A percentile compares a stretch with the other conserved stretches of the same genome.
These are phyloP conservation scores for Tenthredo amoena DNA, from an alignment of 2,888 invertebrate genomes.

Conservation along the genomic window DNA sequence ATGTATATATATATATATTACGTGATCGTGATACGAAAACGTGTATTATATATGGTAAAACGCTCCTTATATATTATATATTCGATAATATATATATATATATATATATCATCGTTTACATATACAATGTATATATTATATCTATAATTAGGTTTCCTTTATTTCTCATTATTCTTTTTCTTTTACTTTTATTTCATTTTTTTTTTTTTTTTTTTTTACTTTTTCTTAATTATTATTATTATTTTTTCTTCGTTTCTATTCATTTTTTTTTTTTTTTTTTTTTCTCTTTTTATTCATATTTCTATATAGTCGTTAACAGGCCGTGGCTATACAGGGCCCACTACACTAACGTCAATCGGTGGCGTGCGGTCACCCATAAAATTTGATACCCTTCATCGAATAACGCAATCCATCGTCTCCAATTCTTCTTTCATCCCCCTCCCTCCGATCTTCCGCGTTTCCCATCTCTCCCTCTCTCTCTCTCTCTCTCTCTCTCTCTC, in stretches of 20 bases:
- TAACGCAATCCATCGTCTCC: slow-evolving; percentile 3
- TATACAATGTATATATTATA: background rate
- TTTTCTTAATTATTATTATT: background rate
- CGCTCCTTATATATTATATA: slow-evolving; percentile 9
- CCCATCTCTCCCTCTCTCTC: background rate
- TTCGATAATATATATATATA: background rate
- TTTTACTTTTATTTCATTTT: background rate
- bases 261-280: background rate
- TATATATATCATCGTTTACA: background rate
- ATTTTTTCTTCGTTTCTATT: background rate
- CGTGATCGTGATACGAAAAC: slow-evolving; percentile 2
- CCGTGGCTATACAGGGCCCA: slow-evolving; percentile 78
- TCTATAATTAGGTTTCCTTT: background rate
- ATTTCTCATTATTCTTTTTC: background rate
- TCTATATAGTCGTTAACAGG: slow-evolving; percentile 72
- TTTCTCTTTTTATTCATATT: slow-evolving; percentile 48
- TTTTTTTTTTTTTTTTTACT: background rate
- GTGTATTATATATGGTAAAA: slow-evolving; percentile 18
- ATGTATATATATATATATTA: background rate
- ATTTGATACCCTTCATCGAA: slow-evolving; percentile 23
- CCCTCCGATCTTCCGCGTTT: background rate
- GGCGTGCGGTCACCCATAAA: slow-evolving; percentile 75
- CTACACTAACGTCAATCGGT: slow-evolving; percentile 70
- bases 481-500: background rate
- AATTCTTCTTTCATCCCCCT: background rate